phyloP scores from a whole-genome alignment of 1,140 invertebrate species.

The Dendrolimus kikuchii region DNA sequence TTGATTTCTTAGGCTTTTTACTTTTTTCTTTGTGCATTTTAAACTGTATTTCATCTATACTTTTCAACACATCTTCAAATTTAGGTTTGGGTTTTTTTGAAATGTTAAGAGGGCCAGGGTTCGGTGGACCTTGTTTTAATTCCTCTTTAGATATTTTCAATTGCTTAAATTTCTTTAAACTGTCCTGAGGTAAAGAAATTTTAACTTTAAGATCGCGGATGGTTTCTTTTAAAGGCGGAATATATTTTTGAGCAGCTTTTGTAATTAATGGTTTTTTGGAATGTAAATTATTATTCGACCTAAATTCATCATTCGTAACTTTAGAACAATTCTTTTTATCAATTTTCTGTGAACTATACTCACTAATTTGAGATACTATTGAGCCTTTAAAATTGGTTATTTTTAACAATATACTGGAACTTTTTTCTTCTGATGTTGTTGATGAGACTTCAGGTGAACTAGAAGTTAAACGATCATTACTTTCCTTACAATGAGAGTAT shows the following conservation, averaged over 20 bases:
- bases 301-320: conserved; percentile 35
- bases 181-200: conserved; percentile 58
- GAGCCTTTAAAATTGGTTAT: conserved; percentile 54
- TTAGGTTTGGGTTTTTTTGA: conserved; percentile 59
- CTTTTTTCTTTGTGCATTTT: conserved; percentile 56
- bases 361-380: conserved; percentile 43
- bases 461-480: conserved; percentile 24
- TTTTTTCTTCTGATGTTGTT: conserved; percentile 59
- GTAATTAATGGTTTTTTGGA: conserved; percentile 47
- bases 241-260: conserved; percentile 69
- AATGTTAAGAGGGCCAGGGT: conserved; percentile 13
- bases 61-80: conserved; percentile 70
- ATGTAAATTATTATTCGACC: conserved; percentile 24
- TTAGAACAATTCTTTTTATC: conserved; percentile 36
- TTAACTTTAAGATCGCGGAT: conserved; percentile 57
- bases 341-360: conserved; percentile 19
- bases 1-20: conserved; percentile 47
- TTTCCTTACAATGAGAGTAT: conserved; percentile 23
- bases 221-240: conserved; percentile 56
- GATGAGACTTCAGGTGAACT: conserved; percentile 66
- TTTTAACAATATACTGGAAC: conserved; percentile 51
- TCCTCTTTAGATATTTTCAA: conserved; percentile 52
- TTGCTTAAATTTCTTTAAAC: conserved; percentile 54
- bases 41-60: conserved; percentile 65
- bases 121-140: conserved; percentile 34